A percentile compares a stretch with the other conserved stretches of the same genome.
phyloP scores from a whole-genome alignment of 2,888 invertebrate species.

The Stegophylla sp. region DNA sequence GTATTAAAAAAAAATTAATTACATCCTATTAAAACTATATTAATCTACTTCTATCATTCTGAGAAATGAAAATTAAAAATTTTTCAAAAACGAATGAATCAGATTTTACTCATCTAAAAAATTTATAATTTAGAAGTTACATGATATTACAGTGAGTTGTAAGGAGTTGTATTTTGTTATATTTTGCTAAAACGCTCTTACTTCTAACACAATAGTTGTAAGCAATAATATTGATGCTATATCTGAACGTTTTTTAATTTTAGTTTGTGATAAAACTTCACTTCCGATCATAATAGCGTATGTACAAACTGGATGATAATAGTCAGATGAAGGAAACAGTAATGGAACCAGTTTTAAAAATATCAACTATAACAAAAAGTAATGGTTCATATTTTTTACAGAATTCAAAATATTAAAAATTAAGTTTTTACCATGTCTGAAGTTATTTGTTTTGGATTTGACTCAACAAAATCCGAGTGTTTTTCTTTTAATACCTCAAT shows the following conservation, averaged over 20 bases:
- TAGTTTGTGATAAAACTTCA: conserved; percentile 75
- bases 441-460: conserved; percentile 30
- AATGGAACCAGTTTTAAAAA: conserved; percentile 82
- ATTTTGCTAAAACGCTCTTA: too few relatives aligned
- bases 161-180: too few relatives aligned
- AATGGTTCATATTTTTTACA: background rate
- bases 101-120: too few relatives aligned
- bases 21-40: too few relatives aligned
- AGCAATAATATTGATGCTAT: conserved; percentile 81
- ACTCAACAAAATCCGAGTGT: conserved; percentile 69
- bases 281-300: conserved; percentile 83
- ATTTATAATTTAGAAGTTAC: too few relatives aligned
- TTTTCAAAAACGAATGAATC: too few relatives aligned
- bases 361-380: conserved; percentile 68
- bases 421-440: conserved; percentile 43
- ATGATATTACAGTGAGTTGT: too few relatives aligned
- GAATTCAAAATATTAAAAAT: background rate
- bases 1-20: background rate
- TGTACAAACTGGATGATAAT: conserved; percentile 85
- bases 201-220: conserved; percentile 77
- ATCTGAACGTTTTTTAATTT: conserved; percentile 72
- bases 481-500: conserved; percentile 78
- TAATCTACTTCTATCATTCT: too few relatives aligned
- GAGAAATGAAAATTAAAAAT: too few relatives aligned
- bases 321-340: conserved; percentile 89